Evolutionary conservation across 1,140 invertebrate species (phyloP).

Genomic region (Diuraphis noxia): DNA sequence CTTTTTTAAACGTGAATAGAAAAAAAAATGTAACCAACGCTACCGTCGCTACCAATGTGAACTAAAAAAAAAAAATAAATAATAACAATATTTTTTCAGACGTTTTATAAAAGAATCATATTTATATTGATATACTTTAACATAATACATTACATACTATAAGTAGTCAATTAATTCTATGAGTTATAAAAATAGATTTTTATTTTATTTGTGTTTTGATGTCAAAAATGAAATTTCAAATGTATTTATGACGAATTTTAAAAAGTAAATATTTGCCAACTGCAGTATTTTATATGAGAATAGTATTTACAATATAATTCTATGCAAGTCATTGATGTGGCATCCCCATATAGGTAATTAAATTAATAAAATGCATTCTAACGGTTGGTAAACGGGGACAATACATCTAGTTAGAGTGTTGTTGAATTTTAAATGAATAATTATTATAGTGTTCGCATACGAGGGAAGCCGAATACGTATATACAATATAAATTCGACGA

Average conservation of each 20-base stretch:
- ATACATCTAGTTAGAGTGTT: slow-evolving; percentile 41
- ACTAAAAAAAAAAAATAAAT: no score
- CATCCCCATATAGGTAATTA: slow-evolving; percentile 20
- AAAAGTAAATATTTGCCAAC: neutral
- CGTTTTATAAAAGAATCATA: neutral
- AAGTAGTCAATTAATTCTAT: neutral
- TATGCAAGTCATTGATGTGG: slow-evolving; percentile 35
- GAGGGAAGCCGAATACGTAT: slow-evolving; percentile 16
- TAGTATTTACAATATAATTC: slow-evolving; percentile 3
- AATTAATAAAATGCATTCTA: slow-evolving; percentile 40
- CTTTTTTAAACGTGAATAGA: no score
- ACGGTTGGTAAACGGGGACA: slow-evolving; percentile 38
- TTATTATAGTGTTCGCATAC: neutral
- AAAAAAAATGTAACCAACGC: no score
- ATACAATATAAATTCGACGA: neutral
- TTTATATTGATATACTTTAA: neutral
- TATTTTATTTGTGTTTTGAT: neutral
- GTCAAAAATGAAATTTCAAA: neutral
- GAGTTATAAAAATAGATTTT: neutral
- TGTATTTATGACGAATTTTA: neutral
- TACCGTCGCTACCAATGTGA: no score
- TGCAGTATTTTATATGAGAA: neutral
- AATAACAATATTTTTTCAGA: neutral
- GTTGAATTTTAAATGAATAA: slow-evolving; percentile 49
- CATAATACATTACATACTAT: neutral